Evolutionary conservation across 1,140 invertebrate genomes (phyloP).

Genomic region (Caenorhabditis briggsae): DNA sequence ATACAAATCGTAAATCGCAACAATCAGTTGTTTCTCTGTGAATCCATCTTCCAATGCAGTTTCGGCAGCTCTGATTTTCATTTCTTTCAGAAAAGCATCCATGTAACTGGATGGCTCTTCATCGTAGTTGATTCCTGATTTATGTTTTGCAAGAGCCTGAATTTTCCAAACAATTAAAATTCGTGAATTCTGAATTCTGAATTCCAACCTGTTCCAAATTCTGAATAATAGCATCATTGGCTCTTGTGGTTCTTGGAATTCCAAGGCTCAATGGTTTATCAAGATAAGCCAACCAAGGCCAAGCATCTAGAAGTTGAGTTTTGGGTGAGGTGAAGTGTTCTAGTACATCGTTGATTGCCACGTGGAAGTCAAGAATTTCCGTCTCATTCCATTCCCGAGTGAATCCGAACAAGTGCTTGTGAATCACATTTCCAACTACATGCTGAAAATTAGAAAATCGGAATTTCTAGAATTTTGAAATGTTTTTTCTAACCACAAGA

Average conservation of each 20-base stretch:
- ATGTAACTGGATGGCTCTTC: slow-evolving; percentile 60
- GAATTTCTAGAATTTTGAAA: neutral
- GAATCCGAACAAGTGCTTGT: slow-evolving; percentile 56
- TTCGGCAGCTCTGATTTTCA: slow-evolving; percentile 29
- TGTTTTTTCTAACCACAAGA: neutral
- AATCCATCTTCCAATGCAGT: slow-evolving; percentile 55
- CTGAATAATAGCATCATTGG: slow-evolving; percentile 51
- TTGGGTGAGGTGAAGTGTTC: slow-evolving; percentile 51
- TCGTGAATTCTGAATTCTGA: too few relatives aligned
- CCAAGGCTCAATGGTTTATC: slow-evolving; percentile 52
- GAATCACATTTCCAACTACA: slow-evolving; percentile 62
- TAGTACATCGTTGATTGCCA: slow-evolving; percentile 31
- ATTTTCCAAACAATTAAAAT: neutral
- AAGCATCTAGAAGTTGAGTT: slow-evolving; percentile 48
- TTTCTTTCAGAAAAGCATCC: slow-evolving; percentile 64
- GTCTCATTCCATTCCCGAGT: slow-evolving; percentile 33
- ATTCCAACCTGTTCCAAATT: slow-evolving; percentile 30
- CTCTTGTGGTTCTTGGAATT: slow-evolving; percentile 39
- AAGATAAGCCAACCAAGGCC: slow-evolving; percentile 55
- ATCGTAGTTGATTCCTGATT: slow-evolving; percentile 59
- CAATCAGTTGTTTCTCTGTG: slow-evolving; percentile 62
- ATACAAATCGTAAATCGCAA: slow-evolving; percentile 63
- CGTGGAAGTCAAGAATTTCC: slow-evolving; percentile 45
- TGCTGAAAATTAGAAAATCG: slow-evolving; percentile 38
- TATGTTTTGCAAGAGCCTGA: slow-evolving; percentile 59